These are phyloP conservation scores for Seriola aureovittata DNA, from an alignment of 2,113 vertebrate species.

Conservation along the genomic window DNA sequence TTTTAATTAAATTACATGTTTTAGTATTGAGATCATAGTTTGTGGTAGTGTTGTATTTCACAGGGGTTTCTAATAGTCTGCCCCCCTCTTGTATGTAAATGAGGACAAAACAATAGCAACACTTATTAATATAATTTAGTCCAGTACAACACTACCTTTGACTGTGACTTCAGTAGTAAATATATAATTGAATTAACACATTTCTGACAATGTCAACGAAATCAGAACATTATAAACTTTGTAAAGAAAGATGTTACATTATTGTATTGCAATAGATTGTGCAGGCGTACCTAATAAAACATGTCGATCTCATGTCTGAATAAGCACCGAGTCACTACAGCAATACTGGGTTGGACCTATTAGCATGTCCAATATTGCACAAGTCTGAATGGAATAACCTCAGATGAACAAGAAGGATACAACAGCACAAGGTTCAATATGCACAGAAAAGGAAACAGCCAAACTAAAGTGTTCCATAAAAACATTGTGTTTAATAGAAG, in stretches of 20 bases:
- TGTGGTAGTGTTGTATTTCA: not conserved
- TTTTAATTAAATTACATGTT: not conserved
- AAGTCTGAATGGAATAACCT: not conserved
- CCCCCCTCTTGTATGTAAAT: not conserved
- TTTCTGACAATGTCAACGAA: not conserved
- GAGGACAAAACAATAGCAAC: not conserved
- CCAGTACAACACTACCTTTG: not conserved
- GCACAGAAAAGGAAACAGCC: not conserved
- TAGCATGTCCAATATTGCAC: not conserved
- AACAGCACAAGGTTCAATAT: not conserved
- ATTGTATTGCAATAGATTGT: not conserved
- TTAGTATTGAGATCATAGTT: not conserved
- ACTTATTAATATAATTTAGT: not conserved
- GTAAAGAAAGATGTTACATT: not conserved
- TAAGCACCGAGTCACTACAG: not conserved
- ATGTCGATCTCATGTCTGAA: not conserved
- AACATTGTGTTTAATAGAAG: conserved; percentile 72
- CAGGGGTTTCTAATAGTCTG: not conserved
- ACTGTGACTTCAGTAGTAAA: not conserved
- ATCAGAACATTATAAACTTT: not conserved
- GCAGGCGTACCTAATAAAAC: not conserved
- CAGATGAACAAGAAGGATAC: not conserved
- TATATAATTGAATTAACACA: not conserved
- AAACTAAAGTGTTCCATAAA: conserved; percentile 33
- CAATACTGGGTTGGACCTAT: too few species aligned